A percentile compares a stretch with the other conserved stretches of the same genome.
These are phyloP conservation scores for Cydia pomonella DNA, from an alignment of 1,140 invertebrate species.

Conservation along the genomic window DNA sequence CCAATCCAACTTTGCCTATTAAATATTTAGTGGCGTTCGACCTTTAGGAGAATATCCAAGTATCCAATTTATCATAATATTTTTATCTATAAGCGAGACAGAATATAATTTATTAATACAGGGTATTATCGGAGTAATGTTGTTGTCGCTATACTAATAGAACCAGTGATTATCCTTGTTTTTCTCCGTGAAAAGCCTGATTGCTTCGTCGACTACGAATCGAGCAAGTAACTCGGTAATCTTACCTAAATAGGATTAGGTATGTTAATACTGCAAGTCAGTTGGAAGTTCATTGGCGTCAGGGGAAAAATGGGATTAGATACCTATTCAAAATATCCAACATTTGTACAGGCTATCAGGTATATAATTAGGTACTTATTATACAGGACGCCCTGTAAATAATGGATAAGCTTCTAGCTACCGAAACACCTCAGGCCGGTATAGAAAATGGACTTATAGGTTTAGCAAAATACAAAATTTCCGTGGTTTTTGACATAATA, in stretches of 20 bases:
- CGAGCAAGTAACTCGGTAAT: not conserved
- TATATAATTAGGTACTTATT: not conserved
- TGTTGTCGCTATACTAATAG: not conserved
- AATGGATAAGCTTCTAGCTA: no score
- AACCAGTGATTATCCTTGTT: slow-evolving; percentile 7
- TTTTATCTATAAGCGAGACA: not conserved
- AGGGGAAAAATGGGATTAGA: not conserved
- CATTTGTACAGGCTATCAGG: not conserved
- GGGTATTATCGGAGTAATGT: not conserved
- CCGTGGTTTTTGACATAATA: no score
- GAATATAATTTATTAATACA: not conserved
- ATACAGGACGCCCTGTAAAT: no score
- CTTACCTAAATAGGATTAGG: slow-evolving; percentile 19
- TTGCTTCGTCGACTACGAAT: slow-evolving; percentile 10
- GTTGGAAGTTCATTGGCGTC: not conserved
- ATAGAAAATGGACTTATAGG: no score
- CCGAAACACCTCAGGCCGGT: no score
- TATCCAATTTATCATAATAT: not conserved
- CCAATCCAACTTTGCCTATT: slow-evolving; percentile 21
- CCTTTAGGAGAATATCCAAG: not conserved
- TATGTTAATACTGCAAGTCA: slow-evolving; percentile 2
- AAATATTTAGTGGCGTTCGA: not conserved
- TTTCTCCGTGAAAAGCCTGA: not conserved
- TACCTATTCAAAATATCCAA: not conserved
- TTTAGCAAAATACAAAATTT: no score